Conservation (phyloP, 2,888 invertebrate genomes). For the Reticulitermes lucifugus region DNA sequence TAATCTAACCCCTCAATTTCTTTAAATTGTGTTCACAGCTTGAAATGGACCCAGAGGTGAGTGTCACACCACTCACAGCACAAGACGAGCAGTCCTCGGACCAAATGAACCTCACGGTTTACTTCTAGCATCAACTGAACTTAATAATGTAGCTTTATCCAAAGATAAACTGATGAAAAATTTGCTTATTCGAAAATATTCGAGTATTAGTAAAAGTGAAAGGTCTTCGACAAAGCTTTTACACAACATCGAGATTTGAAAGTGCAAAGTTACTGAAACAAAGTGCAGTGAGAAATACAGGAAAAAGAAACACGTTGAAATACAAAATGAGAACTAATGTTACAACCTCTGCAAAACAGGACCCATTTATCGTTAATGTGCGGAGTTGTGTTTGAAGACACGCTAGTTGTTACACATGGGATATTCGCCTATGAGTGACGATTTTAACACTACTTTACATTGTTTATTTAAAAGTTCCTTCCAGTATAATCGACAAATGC, state of each 20-base stretch:
- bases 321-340: too few species aligned
- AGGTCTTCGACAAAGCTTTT: not conserved
- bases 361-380: too few species aligned
- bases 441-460: too few species aligned
- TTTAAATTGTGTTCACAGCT: conserved; percentile 56
- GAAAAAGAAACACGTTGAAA: not conserved
- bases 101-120: conserved; percentile 78
- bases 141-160: conserved; percentile 9
- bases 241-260: not conserved
- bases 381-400: too few species aligned
- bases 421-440: too few species aligned
- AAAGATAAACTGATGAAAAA: not conserved
- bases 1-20: too few species aligned
- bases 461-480: too few species aligned
- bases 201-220: not conserved
- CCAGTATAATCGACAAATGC: too few species aligned
- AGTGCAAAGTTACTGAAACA: not conserved
- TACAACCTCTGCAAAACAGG: too few species aligned
- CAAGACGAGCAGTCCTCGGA: conserved; percentile 60
- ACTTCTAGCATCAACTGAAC: conserved; percentile 66
- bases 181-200: not conserved
- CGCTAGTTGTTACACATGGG: too few species aligned
- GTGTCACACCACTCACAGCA: conserved; percentile 61
- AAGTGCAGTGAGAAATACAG: not conserved
- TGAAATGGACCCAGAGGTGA: conserved; percentile 62